Evolutionary conservation across 2,113 vertebrate species (phyloP), one percentile per base, ranked within the genome.

Genomic region (Egretta garzetta): DNA sequence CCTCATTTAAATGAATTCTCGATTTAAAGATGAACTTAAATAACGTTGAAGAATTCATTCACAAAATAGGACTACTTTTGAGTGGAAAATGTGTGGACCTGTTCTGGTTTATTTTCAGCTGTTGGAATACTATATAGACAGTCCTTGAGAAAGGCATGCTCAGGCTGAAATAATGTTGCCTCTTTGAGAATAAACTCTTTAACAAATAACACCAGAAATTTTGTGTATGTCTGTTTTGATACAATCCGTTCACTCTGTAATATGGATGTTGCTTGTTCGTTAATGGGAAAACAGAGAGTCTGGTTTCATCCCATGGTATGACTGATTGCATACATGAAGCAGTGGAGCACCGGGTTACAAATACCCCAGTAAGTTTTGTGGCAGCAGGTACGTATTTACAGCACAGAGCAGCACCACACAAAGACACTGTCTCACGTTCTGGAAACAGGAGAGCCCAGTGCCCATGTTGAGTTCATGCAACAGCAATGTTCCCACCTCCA

Each of bases 161-260:
- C 28, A 63, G 68, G 67, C 53, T 92, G 73, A 88, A 86, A 68
- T 70, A 76, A 81, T 90, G 59, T 97, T 96, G 14, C 76, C 72
- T 94, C 56, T 82, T 91, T 80, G 47, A 94, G 52, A 98, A 97
- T 97, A 98, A 97, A 97, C 66, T 87, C 93, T 94, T 95, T 92
- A 72, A 93, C 47, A 96, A 96, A 90, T 26, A 9, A 82, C 45
- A 75, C n/a, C 64, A 89, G 52, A 90, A 90, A 43, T 62, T 32
- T 52, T 92, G 84, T 95, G 81, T 79, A 32, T 8, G 53, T 96
- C 37, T 97, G 37, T 83, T 91, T 96, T 95, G 47, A 81, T 87
- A 37, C 63, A 90, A 39, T 81, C 45, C 32, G 7, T 88, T 93
- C 30, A 66, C 10, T 91, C 58, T 71, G 30, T 41, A 37, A 53